Percentiles rank a stretch among this genome's conserved stretches.
Conservation (phyloP, 2,797 vertebrate species). For the Caiman crocodilus region DNA sequence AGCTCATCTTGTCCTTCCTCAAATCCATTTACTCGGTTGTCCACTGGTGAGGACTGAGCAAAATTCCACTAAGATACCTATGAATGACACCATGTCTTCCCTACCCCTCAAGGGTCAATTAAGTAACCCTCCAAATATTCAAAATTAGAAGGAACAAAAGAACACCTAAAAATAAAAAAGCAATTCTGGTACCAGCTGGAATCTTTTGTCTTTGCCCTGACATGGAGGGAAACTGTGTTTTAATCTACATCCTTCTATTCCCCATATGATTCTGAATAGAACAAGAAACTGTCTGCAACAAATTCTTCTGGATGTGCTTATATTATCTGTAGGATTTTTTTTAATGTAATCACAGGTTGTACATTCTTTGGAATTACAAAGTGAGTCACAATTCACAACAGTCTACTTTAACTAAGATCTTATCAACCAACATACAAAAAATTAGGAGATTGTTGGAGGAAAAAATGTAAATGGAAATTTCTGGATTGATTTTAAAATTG, state of each 20-base stretch:
- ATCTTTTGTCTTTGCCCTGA: neutral
- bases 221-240: neutral
- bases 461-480: slow-evolving; percentile 52
- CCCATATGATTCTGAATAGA: neutral
- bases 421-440: slow-evolving; percentile 15
- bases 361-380: slow-evolving; percentile 27
- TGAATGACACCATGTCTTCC: neutral
- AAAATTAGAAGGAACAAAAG: neutral
- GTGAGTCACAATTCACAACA: slow-evolving; percentile 19
- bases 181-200: neutral
- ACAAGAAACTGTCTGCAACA: neutral
- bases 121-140: neutral
- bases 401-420: slow-evolving; percentile 1
- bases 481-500: slow-evolving; percentile 62
- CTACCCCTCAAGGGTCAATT: neutral
- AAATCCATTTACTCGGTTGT: neutral
- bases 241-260: too few relatives aligned
- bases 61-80: neutral
- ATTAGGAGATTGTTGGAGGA: slow-evolving; percentile 10
- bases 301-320: neutral
- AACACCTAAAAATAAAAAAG: neutral
- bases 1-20: neutral
- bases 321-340: neutral
- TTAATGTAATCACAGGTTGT: neutral
- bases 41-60: neutral